Base-by-base conservation (phyloP, 2,797 vertebrate genomes). In the Epinephelus awoara region DNA sequence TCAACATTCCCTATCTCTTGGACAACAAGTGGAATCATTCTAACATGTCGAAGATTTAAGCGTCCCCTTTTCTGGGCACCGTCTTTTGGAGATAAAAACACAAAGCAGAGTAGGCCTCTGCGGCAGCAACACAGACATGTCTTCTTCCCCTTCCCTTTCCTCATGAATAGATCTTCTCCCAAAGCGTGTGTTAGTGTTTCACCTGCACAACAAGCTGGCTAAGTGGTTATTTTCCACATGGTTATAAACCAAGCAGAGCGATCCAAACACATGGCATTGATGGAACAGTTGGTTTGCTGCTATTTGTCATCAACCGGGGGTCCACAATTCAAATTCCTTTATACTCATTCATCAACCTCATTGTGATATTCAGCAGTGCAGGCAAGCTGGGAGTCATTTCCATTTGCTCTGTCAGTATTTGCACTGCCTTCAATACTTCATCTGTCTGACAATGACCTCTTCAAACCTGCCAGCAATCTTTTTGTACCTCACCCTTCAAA, bases 21-120 rank as follows among this genome's bases (percentile, higher is more conserved):
- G 69, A 79, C 63, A 81, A 90, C 77, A 87, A 86, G 75, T 78
- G 73, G 74, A 86, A 81, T 82, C 83, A 72, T 77, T 85, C 70
- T 73, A 57, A 69, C 58, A 47, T 56, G 34, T 5, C 14, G 51
- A 54, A 4, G 25, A 65, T n/a, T 55, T 29, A 63, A 72, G 25
- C 2, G 6, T 5, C 73, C 61, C 40, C 38, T 42, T 71, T 54
- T 71, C 66, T 62, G 44, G 59, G 15, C 61, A 62, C 47, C 68
- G 50, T 73, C 29, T 19, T 25, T 25, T 19, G 54, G 42, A 73
- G 34, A 72, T 46, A 64, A 58, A 77, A 29, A 50, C 50, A 46
- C 25, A 27, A 18, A 52, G 70, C 0, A 34, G 51, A 68, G 74
- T 25, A 56, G 47, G 46, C 67, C 67, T 78, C n/a, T 9, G 10